Conservation (phyloP, 1,140 invertebrate species). For the Vanessa atalanta region DNA sequence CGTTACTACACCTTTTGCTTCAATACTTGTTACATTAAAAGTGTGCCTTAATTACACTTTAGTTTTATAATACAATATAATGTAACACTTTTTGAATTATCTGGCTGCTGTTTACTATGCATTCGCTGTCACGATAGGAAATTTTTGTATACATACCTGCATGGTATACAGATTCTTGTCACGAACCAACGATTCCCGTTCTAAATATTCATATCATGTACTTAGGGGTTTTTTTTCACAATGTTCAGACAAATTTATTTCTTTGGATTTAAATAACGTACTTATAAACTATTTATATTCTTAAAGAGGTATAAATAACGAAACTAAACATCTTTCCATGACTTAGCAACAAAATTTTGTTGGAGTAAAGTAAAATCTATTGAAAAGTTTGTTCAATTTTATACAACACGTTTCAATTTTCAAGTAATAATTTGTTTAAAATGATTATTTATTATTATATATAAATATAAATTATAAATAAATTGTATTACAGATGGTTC, state of each 20-base stretch:
- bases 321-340: background rate
- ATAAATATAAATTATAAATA: too few species aligned
- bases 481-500: too few species aligned
- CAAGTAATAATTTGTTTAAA: too few species aligned
- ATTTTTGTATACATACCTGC: constrained; percentile 44
- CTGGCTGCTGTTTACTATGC: constrained; percentile 47
- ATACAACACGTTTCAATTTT: background rate
- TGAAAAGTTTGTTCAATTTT: background rate
- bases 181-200: constrained; percentile 62
- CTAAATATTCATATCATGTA: constrained; percentile 60
- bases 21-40: background rate
- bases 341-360: background rate
- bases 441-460: too few species aligned
- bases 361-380: background rate
- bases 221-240: constrained; percentile 49
- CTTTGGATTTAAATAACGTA: constrained; percentile 20
- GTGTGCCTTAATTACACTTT: background rate
- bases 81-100: background rate
- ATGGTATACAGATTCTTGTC: constrained; percentile 67
- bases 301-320: background rate
- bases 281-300: constrained; percentile 41
- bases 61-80: background rate
- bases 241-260: constrained; percentile 10
- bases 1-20: too few species aligned
- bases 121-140: constrained; percentile 50